Evolutionary conservation across 2,797 vertebrate species (phyloP).

Genomic region (Tragelaphus eurycerus): DNA sequence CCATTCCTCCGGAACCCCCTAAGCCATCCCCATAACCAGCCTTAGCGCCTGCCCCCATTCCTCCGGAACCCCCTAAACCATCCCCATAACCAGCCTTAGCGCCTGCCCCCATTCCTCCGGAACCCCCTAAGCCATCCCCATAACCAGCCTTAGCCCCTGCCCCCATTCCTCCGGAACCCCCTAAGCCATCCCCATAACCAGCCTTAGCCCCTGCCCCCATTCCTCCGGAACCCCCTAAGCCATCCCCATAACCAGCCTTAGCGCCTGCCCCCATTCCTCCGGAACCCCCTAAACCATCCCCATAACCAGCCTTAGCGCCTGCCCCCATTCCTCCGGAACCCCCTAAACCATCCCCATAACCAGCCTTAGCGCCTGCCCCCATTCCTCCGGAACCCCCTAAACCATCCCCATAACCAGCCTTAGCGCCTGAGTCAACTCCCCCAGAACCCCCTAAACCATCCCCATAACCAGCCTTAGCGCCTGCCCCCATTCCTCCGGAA

Average conservation of each 20-base stretch:
- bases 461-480: not conserved
- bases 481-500: too few species aligned
- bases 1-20: not conserved
- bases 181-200: not conserved
- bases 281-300: not conserved
- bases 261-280: slow-evolving; percentile 29
- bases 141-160: not conserved
- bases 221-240: not conserved
- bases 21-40: too few species aligned
- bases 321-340: rapidly evolving
- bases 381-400: not conserved
- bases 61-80: not conserved
- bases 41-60: not conserved
- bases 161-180: rapidly evolving
- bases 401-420: not conserved
- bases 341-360: too few species aligned
- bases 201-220: not conserved
- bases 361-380: too few species aligned
- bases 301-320: not conserved
- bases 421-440: slow-evolving; percentile 62
- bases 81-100: not conserved
- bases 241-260: not conserved
- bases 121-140: not conserved
- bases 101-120: slow-evolving; percentile 25
- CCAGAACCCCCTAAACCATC: not conserved